phyloP scores from a whole-genome alignment of 2,888 invertebrate species.

The Drosophila leonis region DNA sequence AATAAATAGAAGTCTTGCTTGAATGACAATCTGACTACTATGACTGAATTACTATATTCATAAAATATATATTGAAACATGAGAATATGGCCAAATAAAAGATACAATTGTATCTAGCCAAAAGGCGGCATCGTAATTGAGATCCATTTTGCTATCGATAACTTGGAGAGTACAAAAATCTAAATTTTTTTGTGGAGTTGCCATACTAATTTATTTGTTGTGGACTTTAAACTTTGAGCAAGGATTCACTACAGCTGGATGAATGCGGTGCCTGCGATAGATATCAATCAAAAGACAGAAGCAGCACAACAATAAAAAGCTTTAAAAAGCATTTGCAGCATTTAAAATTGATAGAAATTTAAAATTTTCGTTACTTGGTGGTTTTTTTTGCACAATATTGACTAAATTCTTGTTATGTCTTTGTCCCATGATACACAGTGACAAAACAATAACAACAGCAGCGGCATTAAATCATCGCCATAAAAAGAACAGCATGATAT shows the following conservation, averaged over 20 bases:
- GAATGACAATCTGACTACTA: background rate
- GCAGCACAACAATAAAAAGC: background rate
- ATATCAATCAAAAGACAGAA: background rate
- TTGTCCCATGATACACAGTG: conserved; percentile 17
- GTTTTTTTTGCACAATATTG: conserved; percentile 3
- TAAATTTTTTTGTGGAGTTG: background rate
- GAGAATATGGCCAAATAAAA: background rate
- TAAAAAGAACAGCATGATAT: conserved; percentile 48
- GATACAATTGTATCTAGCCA: background rate
- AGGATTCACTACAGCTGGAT: conserved; percentile 2
- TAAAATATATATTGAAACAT: background rate
- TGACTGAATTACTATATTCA: background rate
- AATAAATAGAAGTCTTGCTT: background rate
- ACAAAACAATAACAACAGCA: conserved; percentile 18
- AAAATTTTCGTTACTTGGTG: background rate
- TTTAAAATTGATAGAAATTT: conserved; percentile 21
- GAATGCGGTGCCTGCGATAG: background rate
- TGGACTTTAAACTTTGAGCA: conserved; percentile 9
- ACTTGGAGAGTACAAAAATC: background rate
- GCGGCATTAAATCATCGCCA: conserved; percentile 59
- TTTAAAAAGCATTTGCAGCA: background rate
- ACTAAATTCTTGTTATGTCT: conserved; percentile 28
- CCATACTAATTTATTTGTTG: background rate
- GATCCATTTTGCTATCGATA: background rate
- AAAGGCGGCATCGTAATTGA: background rate